Percentiles rank a stretch among this genome's conserved stretches.
Conservation (phyloP, 2,797 vertebrate species). For the Crypturellus tataupa region DNA sequence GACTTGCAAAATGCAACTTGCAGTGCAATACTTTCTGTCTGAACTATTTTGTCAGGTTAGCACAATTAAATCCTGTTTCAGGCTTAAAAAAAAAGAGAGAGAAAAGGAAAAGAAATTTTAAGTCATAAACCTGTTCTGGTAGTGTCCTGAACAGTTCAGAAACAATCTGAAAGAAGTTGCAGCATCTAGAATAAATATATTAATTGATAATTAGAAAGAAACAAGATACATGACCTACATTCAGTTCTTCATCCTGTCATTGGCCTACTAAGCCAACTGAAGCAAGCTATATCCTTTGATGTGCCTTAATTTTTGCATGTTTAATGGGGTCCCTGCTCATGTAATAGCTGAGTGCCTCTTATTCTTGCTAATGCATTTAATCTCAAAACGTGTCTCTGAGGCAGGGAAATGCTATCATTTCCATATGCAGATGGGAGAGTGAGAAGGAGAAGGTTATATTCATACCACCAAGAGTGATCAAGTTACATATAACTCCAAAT, state of each 20-base stretch:
- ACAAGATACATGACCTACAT: neutral
- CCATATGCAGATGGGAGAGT: neutral
- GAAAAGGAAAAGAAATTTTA: too few species aligned
- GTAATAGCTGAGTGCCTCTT: neutral
- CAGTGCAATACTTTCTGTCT: slow-evolving; percentile 22
- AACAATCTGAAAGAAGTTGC: neutral
- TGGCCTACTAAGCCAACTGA: neutral
- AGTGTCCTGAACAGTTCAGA: neutral
- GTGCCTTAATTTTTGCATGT: neutral
- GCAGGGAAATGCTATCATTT: neutral
- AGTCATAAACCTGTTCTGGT: neutral
- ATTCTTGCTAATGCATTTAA: neutral
- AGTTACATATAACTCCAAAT: neutral
- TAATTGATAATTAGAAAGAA: neutral
- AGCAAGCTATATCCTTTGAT: neutral
- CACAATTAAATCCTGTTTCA: neutral
- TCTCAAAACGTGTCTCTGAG: neutral
- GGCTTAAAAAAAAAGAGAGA: too few species aligned
- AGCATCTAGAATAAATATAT: neutral
- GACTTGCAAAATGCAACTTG: slow-evolving; percentile 56
- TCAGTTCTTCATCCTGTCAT: neutral
- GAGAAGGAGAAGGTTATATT: neutral
- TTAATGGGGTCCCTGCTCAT: neutral
- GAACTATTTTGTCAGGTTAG: slow-evolving; percentile 17
- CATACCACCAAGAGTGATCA: neutral